Base-by-base conservation (phyloP, 1,140 invertebrate species). In the Rhopalosiphum maidis region DNA sequence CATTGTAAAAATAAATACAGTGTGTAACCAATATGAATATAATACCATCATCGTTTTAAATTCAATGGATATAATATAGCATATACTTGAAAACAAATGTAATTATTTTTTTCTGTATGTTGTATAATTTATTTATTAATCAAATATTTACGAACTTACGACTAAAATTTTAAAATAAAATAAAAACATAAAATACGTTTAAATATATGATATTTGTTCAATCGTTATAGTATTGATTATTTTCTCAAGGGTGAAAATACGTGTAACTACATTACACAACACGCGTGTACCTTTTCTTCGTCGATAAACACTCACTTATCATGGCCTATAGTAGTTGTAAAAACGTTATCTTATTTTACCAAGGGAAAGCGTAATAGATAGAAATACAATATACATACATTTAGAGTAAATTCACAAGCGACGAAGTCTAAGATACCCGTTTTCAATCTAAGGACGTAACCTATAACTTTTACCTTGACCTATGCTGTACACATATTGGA, bases 231-330 rank as follows among this genome's bases (percentile, higher is more conserved):
- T 46, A 46, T 54, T 55, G 18, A n/a, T 55, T 77, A 35, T 77
- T 54, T 89, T 89, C 22, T 55, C 88, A 89, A 89, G 51, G 51
- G 88, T 89, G 48, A 89, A 89, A 89, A 15, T 41, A 89, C 48
- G 41, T 9, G 35, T 55, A 89, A 9, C 23, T 85, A 23, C 23
- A 48, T 89, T 55, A 25, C 35, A 55, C 22, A 41, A 89, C 11
- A 18, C 18, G 15, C 6, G 43, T 86, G 25, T 86, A 46, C 4
- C 41, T 46, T 43, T 46, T 30, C 60, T n/a, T 30, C 43, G 41
- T 7, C 30, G 21, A 86, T 86, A 5, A 18, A 46, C 30, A 43
- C 30, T 46, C 46, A 25, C 41, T 30, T 77, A 77, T n/a, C n/a
- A 77, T 60, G 25, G 1, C 22, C 4, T n/a, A 60, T 30, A 30